phyloP scores from a whole-genome alignment of 37 sponge, comb jelly and placozoan genomes.

The Axinella damicornis region DNA sequence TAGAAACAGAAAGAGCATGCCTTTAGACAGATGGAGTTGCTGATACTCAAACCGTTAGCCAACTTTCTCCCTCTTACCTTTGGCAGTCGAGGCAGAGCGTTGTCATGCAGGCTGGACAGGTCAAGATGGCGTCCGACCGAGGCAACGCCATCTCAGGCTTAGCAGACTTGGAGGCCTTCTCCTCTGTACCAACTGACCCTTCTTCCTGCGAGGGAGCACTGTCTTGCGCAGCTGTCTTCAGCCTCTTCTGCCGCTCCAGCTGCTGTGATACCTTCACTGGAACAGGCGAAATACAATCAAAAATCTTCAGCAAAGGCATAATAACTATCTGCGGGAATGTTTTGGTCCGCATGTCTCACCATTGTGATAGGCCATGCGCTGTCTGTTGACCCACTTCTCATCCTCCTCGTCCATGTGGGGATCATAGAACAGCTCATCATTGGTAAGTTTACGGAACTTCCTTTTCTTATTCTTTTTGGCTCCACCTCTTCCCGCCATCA shows the following conservation, averaged over 20 bases:
- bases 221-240: not conserved
- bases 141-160: not conserved
- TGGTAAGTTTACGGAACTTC: slow-evolving; percentile 66
- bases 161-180: not conserved
- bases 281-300: not conserved
- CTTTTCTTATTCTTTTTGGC: slow-evolving; percentile 13
- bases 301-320: too few relatives aligned
- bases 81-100: slow-evolving; percentile 93
- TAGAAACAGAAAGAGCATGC: too few relatives aligned
- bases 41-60: too few relatives aligned
- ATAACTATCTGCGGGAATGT: too few relatives aligned
- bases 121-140: slow-evolving; percentile 83
- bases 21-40: too few relatives aligned
- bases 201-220: not conserved
- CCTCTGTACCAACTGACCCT: not conserved
- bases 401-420: slow-evolving; percentile 92
- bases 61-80: slow-evolving; percentile 45
- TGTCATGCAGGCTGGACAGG: slow-evolving; percentile 94
- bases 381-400: slow-evolving; percentile 85
- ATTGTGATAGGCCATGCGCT: slow-evolving; percentile 89
- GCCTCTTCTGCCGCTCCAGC: slow-evolving; percentile 21
- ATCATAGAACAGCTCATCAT: slow-evolving; percentile 96
- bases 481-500: not conserved
- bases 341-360: too few relatives aligned
- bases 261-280: slow-evolving; percentile 51